Evolutionary conservation across 2,888 invertebrate species (phyloP), one percentile per base, ranked within the genome.

Genomic region (Agrilus biguttatus): DNA sequence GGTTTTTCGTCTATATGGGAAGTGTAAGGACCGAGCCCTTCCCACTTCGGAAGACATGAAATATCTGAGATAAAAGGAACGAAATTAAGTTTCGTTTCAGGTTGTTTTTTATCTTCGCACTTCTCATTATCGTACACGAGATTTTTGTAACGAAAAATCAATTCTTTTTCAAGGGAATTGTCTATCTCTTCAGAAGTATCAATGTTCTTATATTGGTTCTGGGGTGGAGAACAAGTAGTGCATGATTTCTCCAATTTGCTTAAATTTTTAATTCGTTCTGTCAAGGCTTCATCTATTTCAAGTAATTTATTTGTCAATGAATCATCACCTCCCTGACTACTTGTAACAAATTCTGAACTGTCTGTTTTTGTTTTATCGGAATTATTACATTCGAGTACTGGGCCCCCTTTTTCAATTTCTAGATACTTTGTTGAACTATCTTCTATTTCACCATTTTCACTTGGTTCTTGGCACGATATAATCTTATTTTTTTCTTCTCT

Each of bases 401-500:
- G 19, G 32, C 14, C 37, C 39, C 17, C n/a, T 49, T 34, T 44
- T 53, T 42, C 23, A 35, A 63, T 50, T 37, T 60, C 58, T 41
- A 60, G 49, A 47, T 65, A 65, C 19, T 51, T 46, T 0, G 64
- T 64, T 1, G 57, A 54, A 45, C 56, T 51, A 44, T 61, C 58
- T 43, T 54, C 58, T 43, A 56, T 56, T 38, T 64, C 65, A 43
- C 62, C 63, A 8, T 44, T 41, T 8, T 66, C 66, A 1, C 62
- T 63, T 0, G 63, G 65, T 14, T 33, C 43, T n/a, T 40, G 38
- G 2, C 62, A 60, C 45, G 68, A 68, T n/a, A 71, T 55, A 14
- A 74, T 61, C 37, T 66, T 63, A 37, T 68, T 62, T 47, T 72
- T 73, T 52, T 78, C 77, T 41, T 68, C 63, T n/a, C 78, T 67